phyloP scores from a whole-genome alignment of 2,113 vertebrate species.

The Pyxicephalus adspersus region DNA sequence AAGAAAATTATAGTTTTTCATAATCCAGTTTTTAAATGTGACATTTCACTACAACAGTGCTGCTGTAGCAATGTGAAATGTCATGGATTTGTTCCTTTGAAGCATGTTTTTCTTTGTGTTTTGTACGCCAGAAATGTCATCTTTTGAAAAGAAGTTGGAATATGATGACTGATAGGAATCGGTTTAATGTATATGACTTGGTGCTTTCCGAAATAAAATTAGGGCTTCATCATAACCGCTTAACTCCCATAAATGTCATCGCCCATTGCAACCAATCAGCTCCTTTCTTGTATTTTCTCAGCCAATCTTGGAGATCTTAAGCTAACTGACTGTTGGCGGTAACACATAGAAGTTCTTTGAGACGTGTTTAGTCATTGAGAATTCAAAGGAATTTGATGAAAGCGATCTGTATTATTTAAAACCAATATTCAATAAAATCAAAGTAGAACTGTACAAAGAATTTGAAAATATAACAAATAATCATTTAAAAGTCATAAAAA shows the following conservation, averaged over 20 bases:
- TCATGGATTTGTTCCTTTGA: constrained; percentile 35
- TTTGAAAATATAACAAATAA: no score
- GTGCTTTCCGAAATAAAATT: constrained; percentile 50
- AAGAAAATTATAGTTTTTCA: not conserved
- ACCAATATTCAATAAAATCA: no score
- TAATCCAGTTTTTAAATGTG: constrained; percentile 27
- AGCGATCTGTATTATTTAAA: no score
- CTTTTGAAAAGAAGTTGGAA: constrained; percentile 30
- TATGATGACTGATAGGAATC: constrained; percentile 23
- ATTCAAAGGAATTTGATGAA: no score
- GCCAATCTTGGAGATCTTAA: no score
- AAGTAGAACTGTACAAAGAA: no score
- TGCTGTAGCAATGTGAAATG: constrained; percentile 37
- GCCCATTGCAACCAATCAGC: no score
- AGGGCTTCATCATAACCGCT: constrained; percentile 2
- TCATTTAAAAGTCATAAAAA: no score
- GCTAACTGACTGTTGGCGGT: no score
- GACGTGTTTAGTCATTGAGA: no score
- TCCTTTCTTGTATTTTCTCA: no score
- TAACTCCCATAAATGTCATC: not conserved
- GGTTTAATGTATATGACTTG: not conserved
- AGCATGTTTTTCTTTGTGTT: constrained; percentile 38
- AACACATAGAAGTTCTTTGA: no score
- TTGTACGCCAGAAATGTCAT: constrained; percentile 31
- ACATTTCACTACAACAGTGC: constrained; percentile 22